These are phyloP conservation scores for Silurus aristotelis DNA, from an alignment of 2,797 vertebrate genomes.

Conservation along the genomic window DNA sequence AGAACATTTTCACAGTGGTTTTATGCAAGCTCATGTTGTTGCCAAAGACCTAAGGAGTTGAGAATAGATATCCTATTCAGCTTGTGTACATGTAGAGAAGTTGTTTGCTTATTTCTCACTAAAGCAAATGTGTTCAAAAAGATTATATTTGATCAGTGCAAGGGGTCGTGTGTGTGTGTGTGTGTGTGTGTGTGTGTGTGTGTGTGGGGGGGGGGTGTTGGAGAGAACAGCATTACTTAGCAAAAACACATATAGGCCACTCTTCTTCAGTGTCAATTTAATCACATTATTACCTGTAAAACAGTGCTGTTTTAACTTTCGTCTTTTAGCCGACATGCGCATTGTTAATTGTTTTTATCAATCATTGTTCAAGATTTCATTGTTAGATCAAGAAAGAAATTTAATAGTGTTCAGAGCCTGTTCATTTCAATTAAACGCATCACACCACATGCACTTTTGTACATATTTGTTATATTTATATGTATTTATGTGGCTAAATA, in stretches of 20 bases:
- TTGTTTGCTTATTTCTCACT: neutral
- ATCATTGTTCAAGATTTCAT: neutral
- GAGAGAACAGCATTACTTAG: neutral
- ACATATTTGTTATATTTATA: too few species aligned
- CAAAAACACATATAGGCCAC: neutral
- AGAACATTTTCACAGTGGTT: neutral
- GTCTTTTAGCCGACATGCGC: neutral
- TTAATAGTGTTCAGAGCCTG: neutral
- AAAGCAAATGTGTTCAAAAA: neutral
- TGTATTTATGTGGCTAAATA: neutral
- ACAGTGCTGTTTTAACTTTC: neutral
- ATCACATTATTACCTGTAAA: neutral
- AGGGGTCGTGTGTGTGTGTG: too few species aligned
- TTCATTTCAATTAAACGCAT: neutral
- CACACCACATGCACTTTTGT: neutral
- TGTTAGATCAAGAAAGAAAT: neutral
- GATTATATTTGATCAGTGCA: neutral
- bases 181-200: too few species aligned
- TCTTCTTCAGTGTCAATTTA: neutral
- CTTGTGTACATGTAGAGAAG: neutral
- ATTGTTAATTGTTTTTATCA: too few species aligned
- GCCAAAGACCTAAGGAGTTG: slow-evolving; percentile 3
- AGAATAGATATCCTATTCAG: neutral
- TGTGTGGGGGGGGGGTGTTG: too few species aligned
- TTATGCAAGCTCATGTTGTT: slow-evolving; percentile 2